Conservation (phyloP, 2,888 invertebrate genomes). For the Alitta virens region DNA sequence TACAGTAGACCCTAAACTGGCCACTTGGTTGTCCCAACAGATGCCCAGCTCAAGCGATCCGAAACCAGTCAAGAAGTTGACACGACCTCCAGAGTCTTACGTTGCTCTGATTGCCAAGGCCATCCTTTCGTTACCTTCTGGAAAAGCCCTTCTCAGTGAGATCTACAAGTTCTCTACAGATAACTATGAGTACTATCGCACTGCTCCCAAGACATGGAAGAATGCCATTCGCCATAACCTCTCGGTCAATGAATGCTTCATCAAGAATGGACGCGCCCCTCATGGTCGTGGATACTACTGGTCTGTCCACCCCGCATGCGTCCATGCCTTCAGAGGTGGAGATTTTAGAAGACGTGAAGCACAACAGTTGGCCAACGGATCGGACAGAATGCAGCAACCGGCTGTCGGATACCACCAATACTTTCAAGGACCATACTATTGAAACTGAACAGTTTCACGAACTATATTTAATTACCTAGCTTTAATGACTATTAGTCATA, state of each 20-base stretch:
- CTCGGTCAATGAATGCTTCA: constrained; percentile 14
- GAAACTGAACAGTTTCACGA: too few relatives aligned
- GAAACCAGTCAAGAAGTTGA: too few relatives aligned
- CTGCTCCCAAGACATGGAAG: constrained; percentile 5
- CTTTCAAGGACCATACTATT: too few relatives aligned
- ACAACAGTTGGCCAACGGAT: too few relatives aligned
- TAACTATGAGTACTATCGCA: constrained; percentile 5
- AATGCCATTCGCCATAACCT: constrained; percentile 12
- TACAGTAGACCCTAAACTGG: too few relatives aligned
- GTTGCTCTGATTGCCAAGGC: constrained; percentile 5
- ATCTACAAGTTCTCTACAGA: constrained; percentile 5
- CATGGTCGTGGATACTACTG: constrained; percentile 13
- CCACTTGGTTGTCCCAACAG: too few relatives aligned
- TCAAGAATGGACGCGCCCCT: constrained; percentile 4
- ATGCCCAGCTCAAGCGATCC: too few relatives aligned
- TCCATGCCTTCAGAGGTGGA: background rate
- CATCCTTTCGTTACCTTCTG: background rate
- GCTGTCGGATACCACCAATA: too few relatives aligned
- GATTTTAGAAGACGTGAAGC: constrained; percentile 10
- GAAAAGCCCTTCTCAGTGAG: constrained; percentile 4
- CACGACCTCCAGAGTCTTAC: constrained; percentile 8
- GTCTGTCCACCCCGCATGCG: constrained; percentile 9
- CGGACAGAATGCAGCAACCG: too few relatives aligned
- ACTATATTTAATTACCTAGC: too few relatives aligned
- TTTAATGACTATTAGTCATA: too few relatives aligned